These are phyloP conservation scores for Vombatus ursinus DNA, from an alignment of 2,113 vertebrate genomes.

Conservation along the genomic window DNA sequence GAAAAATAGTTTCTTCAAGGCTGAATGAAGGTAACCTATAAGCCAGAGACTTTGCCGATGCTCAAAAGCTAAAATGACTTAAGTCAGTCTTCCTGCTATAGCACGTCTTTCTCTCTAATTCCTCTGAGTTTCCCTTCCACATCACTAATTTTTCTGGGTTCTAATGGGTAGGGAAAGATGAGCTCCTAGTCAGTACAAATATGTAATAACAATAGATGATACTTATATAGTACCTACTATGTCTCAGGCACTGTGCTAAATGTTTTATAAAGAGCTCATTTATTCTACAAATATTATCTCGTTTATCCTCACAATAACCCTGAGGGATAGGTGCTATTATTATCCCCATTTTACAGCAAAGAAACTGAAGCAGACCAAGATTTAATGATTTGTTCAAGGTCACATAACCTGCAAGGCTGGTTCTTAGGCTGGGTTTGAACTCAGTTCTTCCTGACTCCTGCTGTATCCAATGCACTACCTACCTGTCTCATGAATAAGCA, in stretches of 20 bases:
- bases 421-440: neutral
- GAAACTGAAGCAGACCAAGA: neutral
- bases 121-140: neutral
- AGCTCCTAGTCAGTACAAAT: conserved; percentile 19
- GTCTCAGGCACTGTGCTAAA: neutral
- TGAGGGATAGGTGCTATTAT: neutral
- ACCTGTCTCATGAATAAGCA: neutral
- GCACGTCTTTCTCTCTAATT: neutral
- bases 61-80: neutral
- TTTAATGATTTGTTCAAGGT: neutral
- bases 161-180: neutral
- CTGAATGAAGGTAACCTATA: conserved; percentile 36
- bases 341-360: neutral
- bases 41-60: neutral
- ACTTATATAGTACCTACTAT: neutral
- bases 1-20: conserved; percentile 14
- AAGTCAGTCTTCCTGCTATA: neutral
- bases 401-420: neutral
- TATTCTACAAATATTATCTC: neutral
- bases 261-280: neutral
- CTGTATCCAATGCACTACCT: neutral
- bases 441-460: neutral
- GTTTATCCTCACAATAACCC: neutral
- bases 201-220: neutral
- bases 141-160: neutral